Conservation (phyloP, 2,113 vertebrate species). For the Dromaius novaehollandiae region DNA sequence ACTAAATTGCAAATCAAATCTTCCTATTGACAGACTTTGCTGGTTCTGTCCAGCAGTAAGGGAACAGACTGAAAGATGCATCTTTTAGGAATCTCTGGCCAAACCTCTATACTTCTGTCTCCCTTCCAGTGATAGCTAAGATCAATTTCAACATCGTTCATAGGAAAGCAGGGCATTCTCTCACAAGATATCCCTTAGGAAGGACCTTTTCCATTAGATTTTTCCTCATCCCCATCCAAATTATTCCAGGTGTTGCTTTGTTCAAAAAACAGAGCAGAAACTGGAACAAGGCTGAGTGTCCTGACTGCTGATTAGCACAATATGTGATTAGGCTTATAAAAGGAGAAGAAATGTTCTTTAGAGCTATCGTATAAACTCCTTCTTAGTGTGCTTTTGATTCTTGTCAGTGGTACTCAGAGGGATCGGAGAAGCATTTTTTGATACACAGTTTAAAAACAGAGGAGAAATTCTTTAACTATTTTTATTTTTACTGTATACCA, state of each 20-base stretch:
- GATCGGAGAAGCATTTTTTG: not conserved
- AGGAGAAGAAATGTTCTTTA: not conserved
- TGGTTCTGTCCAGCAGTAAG: not conserved
- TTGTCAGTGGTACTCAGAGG: not conserved
- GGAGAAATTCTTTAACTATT: not conserved
- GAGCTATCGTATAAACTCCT: not conserved
- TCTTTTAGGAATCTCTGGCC: not conserved
- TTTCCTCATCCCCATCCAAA: not conserved
- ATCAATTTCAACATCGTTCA: not conserved
- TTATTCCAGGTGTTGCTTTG: not conserved
- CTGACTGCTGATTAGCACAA: not conserved
- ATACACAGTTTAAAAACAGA: not conserved
- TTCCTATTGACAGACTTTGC: accelerated
- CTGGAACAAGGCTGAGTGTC: not conserved
- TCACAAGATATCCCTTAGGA: not conserved
- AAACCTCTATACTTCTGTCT: not conserved
- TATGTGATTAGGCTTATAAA: not conserved
- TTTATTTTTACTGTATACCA: not conserved
- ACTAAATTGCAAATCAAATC: not conserved
- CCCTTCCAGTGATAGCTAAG: not conserved
- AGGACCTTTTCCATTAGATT: not conserved
- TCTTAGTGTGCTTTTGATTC: not conserved
- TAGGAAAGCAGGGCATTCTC: not conserved
- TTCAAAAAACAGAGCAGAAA: slow-evolving; percentile 3
- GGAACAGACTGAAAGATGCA: not conserved